These are phyloP conservation scores for Scaptomyza flava DNA, from an alignment of 2,888 invertebrate species.

Conservation along the genomic window DNA sequence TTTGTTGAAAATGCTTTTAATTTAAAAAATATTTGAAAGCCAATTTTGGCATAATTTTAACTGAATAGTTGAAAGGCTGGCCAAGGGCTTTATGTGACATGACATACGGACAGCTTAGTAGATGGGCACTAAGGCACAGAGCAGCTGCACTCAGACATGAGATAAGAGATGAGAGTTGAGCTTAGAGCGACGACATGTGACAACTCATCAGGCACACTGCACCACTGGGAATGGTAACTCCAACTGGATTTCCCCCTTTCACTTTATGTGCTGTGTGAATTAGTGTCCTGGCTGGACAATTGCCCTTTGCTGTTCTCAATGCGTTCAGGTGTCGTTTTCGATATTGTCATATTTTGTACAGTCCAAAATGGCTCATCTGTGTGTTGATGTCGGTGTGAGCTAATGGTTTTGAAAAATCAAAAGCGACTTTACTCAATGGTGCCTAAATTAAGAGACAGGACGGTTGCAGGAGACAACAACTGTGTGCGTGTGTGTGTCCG, in stretches of 20 bases:
- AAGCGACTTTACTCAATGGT: constrained; percentile 69
- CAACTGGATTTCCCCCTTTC: constrained; percentile 19
- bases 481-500: neutral
- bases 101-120: constrained; percentile 45
- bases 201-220: constrained; percentile 71
- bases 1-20: constrained; percentile 60
- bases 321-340: constrained; percentile 38
- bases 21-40: constrained; percentile 71
- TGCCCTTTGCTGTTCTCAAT: constrained; percentile 17
- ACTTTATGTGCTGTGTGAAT: constrained; percentile 46
- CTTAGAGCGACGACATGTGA: constrained; percentile 67
- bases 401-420: constrained; percentile 68
- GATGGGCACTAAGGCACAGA: constrained; percentile 49
- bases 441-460: constrained; percentile 60
- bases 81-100: constrained; percentile 33
- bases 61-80: constrained; percentile 53
- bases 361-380: constrained; percentile 27
- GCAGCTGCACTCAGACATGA: constrained; percentile 19
- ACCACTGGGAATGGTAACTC: constrained; percentile 62
- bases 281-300: constrained; percentile 44
- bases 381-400: constrained; percentile 29
- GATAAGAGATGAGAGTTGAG: constrained; percentile 4
- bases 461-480: constrained; percentile 6
- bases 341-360: constrained; percentile 51
- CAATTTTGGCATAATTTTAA: constrained; percentile 72